A percentile compares a stretch with the other conserved stretches of the same genome.
phyloP scores from a whole-genome alignment of 2,113 vertebrate species.

The Hylia prasina region DNA sequence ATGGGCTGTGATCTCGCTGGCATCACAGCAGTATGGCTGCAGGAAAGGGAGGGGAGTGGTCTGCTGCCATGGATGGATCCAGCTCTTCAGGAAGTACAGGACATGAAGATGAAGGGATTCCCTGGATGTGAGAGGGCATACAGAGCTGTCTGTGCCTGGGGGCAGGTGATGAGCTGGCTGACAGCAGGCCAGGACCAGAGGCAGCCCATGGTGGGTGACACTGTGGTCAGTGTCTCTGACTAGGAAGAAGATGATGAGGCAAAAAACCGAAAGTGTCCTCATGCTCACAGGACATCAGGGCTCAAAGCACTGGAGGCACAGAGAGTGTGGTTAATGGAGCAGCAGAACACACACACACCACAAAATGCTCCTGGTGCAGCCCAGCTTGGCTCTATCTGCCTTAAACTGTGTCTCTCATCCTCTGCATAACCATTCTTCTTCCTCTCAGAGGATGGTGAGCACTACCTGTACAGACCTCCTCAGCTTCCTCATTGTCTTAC shows the following conservation, averaged over 20 bases:
- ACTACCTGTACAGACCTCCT: not conserved
- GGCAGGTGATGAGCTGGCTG: not conserved
- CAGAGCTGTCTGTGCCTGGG: not conserved
- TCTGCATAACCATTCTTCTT: not conserved
- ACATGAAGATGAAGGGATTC: not conserved
- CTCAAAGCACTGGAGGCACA: not conserved
- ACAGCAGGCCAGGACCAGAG: not conserved
- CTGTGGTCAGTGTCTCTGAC: not conserved
- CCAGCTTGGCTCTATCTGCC: not conserved
- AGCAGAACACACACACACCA: not conserved
- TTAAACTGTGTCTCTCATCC: not conserved
- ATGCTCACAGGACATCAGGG: not conserved
- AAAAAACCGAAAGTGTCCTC: not conserved
- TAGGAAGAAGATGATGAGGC: not conserved
- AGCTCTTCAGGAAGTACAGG: not conserved
- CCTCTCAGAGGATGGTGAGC: not conserved
- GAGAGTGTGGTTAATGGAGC: fast-evolving
- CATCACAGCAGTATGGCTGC: fast-evolving
- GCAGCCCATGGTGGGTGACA: not conserved
- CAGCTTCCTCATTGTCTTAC: not conserved
- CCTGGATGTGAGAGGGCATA: not conserved
- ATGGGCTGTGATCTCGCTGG: fast-evolving
- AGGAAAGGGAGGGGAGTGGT: fast-evolving
- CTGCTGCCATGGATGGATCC: not conserved
- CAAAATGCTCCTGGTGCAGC: not conserved